Evolutionary conservation across 2,113 vertebrate species (phyloP).

Genomic region (Anoura caudifer): DNA sequence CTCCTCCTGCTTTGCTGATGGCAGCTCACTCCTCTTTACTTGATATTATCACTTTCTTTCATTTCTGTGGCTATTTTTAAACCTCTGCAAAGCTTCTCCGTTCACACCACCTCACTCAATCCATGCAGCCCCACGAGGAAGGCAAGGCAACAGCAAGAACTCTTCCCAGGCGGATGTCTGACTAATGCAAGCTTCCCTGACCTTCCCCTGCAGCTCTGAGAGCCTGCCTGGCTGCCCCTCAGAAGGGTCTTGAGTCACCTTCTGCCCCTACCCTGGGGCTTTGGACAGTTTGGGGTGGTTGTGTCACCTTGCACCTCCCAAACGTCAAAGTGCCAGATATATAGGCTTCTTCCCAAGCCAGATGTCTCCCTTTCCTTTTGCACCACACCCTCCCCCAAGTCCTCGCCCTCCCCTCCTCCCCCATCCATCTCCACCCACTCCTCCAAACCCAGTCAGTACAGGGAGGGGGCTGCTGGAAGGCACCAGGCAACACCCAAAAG

Average conservation of each 20-base stretch:
- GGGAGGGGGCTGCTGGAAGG: background rate
- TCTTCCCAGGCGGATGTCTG: background rate
- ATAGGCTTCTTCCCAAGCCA: background rate
- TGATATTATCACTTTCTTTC: accelerated
- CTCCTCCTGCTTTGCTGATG: background rate
- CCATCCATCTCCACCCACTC: accelerated
- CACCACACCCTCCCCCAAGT: no score
- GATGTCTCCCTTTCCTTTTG: background rate
- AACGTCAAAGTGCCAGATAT: background rate
- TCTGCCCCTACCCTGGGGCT: background rate
- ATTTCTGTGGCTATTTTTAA: background rate
- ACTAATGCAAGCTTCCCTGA: background rate
- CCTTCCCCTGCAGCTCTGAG: background rate
- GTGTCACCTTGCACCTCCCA: background rate
- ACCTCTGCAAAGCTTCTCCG: background rate
- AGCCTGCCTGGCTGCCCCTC: accelerated
- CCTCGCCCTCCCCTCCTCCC: accelerated
- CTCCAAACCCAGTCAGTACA: background rate
- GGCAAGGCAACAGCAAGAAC: background rate
- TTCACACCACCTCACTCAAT: background rate
- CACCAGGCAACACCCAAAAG: background rate
- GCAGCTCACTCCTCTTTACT: no score
- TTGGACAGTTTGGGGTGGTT: background rate
- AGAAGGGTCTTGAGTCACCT: background rate
- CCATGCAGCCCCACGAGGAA: accelerated